Base-by-base conservation (phyloP, 2,113 vertebrate genomes). In the Corythaeola cristata region DNA sequence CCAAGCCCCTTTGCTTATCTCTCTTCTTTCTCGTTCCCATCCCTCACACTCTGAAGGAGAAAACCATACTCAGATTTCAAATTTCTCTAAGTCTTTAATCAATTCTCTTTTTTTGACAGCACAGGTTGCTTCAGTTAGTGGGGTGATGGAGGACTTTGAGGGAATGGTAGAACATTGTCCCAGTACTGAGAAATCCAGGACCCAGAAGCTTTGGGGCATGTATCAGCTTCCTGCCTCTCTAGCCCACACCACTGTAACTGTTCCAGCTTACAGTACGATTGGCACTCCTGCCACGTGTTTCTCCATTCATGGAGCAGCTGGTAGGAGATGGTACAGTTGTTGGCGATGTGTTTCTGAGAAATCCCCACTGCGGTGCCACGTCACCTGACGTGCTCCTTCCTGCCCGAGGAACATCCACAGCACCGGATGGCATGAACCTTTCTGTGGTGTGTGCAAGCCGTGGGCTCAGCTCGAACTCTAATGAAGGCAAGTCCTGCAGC, bases 301-400 rank as follows among this genome's bases (percentile, higher is more conserved):
- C 7, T 30, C 11, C 22, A 50, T 39, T 22, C 9, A 5, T 3
- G 50, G 28, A 27, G 23, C 0, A 0, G 24, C 37, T 19, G 32
- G 30, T 14, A 15, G 20, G 12, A 30, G n/a, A 30, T 14, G 13
- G 19, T 45, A 21, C 24, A 41, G 58, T 15, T 60, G 8, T 23
- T 85, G 63, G 5, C 49, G 26, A 15, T 56, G 21, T 12, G 15
- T 44, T 85, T 60, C 62, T 80, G 73, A 37, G 84, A 37, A 55
- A 4, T 3, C 13, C 15, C 17, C 6, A 2, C 10, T 12, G 45
- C 4, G 12, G 20, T 26, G 32, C 72, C 21, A 3, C 0, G 0
- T 50, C 50, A 60, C 18, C 10, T 23, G 33, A 12, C 0, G 0
- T 30, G 7, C 15, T 45, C 41, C 67, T 56, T 62, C 23, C 22